phyloP scores from a whole-genome alignment of 2,797 vertebrate species.

The Danio tinwini region DNA sequence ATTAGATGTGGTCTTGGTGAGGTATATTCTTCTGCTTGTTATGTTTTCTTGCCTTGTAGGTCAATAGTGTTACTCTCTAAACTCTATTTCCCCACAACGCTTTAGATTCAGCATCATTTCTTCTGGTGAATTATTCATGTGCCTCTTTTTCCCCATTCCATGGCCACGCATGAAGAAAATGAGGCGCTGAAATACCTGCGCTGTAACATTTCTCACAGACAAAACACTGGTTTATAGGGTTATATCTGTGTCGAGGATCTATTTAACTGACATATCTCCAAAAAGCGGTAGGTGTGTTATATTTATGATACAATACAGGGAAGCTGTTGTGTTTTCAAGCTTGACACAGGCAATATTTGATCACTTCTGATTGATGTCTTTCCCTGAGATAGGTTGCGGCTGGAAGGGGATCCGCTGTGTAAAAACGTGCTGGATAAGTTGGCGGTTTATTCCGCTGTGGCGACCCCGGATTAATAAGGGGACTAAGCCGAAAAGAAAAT shows the following conservation, averaged over 20 bases:
- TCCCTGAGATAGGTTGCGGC: no score
- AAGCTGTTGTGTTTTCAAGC: not conserved
- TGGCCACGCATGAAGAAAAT: not conserved
- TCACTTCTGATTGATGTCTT: not conserved
- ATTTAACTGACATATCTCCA: constrained; percentile 6
- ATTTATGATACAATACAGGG: not conserved
- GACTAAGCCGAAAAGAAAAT: no score
- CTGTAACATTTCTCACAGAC: constrained; percentile 23
- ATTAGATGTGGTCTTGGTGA: not conserved
- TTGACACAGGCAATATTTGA: not conserved
- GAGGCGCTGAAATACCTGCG: constrained; percentile 19
- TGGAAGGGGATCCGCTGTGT: no score
- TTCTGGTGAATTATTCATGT: constrained; percentile 44
- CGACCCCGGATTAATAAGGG: no score
- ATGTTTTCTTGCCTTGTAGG: constrained; percentile 14
- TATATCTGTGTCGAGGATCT: constrained; percentile 11
- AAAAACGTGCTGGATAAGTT: no score
- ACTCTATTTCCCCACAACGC: constrained; percentile 9
- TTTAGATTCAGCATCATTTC: constrained; percentile 31
- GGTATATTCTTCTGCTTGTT: constrained; percentile 26
- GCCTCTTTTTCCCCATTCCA: not conserved
- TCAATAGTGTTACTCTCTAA: constrained; percentile 38
- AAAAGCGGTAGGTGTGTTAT: not conserved
- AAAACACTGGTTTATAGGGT: not conserved
- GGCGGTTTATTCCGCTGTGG: no score